Evolutionary conservation across 1,140 invertebrate genomes (phyloP).

Genomic region (Lordiphosa collinella): DNA sequence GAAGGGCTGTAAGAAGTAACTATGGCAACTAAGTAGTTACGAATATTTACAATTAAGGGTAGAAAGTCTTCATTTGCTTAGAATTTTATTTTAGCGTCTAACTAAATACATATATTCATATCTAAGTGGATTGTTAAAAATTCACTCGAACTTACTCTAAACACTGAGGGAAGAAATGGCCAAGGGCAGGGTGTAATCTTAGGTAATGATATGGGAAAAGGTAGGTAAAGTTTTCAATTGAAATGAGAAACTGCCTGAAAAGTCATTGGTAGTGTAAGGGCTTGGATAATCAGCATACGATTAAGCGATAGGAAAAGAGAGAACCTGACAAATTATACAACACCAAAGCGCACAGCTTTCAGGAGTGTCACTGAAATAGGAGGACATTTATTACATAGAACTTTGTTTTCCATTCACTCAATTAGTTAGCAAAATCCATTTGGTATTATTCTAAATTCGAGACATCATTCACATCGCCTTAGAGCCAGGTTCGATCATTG

Average conservation of each 20-base stretch:
- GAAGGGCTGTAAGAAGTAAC: conserved; percentile 2
- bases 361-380: too few species aligned
- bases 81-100: too few species aligned
- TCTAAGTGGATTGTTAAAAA: neutral
- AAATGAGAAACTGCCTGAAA: too few species aligned
- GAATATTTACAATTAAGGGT: conserved; percentile 20
- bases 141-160: conserved; percentile 4
- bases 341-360: too few species aligned
- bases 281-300: too few species aligned
- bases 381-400: too few species aligned
- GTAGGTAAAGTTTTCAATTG: too few species aligned
- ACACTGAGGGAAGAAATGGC: conserved; percentile 5
- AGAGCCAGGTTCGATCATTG: conserved; percentile 73
- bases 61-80: conserved; percentile 46
- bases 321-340: too few species aligned
- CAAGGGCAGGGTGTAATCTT: neutral
- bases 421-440: neutral
- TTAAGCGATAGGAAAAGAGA: too few species aligned
- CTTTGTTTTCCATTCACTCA: neutral
- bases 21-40: neutral
- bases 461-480: conserved; percentile 34
- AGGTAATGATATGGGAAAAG: conserved; percentile 21
- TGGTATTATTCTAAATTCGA: conserved; percentile 54
- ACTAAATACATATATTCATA: too few species aligned
- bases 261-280: too few species aligned